Percentiles rank a stretch among this genome's conserved stretches.
Evolutionary conservation across 2,888 invertebrate genomes (phyloP).

Genomic region (Coleophora deauratella): DNA sequence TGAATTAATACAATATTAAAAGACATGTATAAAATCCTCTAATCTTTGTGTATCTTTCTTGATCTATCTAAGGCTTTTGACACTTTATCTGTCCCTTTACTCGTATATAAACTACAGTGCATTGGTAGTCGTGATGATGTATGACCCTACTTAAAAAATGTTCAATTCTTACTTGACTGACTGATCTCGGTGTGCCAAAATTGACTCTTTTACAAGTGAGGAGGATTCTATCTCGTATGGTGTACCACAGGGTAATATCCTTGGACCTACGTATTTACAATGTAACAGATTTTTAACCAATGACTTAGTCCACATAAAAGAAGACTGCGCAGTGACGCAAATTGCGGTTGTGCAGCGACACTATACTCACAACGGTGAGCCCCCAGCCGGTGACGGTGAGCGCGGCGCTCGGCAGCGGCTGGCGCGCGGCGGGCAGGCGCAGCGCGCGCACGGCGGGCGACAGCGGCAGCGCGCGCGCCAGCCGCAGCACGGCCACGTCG

Average conservation of each 20-base stretch:
- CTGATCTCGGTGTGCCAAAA: background rate
- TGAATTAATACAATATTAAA: background rate
- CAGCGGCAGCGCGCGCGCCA: constrained; percentile 46
- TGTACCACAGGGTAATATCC: too few species aligned
- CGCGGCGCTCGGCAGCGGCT: constrained; percentile 51
- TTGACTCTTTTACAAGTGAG: too few species aligned
- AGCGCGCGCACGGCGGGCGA: constrained; percentile 40
- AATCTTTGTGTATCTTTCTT: background rate
- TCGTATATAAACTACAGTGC: background rate
- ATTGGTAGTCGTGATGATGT: too few species aligned
- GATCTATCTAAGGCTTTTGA: background rate
- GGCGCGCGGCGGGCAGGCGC: constrained; percentile 42
- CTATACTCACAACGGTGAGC: constrained; percentile 50
- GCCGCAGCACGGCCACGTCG: constrained; percentile 54
- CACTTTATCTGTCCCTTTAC: background rate
- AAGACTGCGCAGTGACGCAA: too few species aligned
- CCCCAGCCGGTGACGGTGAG: constrained; percentile 68
- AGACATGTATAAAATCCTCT: background rate
- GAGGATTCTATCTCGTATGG: too few species aligned
- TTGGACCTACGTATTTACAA: too few species aligned
- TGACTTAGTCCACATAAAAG: too few species aligned
- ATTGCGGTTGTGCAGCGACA: background rate
- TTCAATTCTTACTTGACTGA: too few species aligned
- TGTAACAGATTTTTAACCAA: too few species aligned
- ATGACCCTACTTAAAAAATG: too few species aligned